phyloP scores from a whole-genome alignment of 2,888 invertebrate species.

The Altica lythri region DNA sequence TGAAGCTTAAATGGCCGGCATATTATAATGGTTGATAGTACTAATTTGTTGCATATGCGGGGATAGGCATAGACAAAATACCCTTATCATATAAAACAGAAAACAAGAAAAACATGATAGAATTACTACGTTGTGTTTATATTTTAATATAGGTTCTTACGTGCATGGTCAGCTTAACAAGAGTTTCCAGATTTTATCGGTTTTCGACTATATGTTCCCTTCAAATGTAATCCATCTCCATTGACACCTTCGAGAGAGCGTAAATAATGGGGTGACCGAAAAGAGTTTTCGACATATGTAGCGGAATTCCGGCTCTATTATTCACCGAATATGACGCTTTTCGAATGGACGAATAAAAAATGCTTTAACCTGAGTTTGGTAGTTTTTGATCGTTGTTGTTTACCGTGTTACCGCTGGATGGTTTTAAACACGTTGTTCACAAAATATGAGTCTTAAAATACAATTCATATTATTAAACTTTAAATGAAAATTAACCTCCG shows the following conservation, averaged over 20 bases:
- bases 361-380: background rate
- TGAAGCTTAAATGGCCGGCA: no score
- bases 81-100: background rate
- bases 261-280: constrained; percentile 27
- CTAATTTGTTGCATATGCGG: background rate
- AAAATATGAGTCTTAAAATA: no score
- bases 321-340: constrained; percentile 30
- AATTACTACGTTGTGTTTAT: background rate
- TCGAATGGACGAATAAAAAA: constrained; percentile 11
- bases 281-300: constrained; percentile 37
- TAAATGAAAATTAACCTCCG: no score
- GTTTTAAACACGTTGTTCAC: no score
- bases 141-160: background rate
- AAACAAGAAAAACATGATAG: background rate
- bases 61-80: background rate
- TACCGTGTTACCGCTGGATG: background rate
- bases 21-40: background rate
- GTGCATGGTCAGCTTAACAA: constrained; percentile 7
- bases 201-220: constrained; percentile 11
- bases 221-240: constrained; percentile 36
- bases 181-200: constrained; percentile 8
- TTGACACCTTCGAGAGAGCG: constrained; percentile 36
- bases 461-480: no score
- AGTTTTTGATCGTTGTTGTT: background rate
- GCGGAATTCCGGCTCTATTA: constrained; percentile 35